Conservation (phyloP, 2,888 invertebrate species). For the Epinotia ramella region DNA sequence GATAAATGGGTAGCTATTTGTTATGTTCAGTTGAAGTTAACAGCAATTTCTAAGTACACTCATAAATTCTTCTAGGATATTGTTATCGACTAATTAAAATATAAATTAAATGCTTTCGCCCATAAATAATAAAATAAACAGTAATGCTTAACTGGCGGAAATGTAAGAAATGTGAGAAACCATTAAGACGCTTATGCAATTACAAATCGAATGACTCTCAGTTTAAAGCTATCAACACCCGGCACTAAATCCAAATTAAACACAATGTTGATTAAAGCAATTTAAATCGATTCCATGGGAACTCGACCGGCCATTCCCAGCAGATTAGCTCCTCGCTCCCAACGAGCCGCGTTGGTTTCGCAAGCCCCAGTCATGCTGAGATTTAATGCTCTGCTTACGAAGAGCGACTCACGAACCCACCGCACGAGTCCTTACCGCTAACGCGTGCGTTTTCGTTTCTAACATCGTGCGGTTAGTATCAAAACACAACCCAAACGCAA, state of each 20-base stretch:
- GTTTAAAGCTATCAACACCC: conserved; percentile 34
- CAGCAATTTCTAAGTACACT: conserved; percentile 9
- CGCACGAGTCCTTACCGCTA: conserved; percentile 35
- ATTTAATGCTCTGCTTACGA: conserved; percentile 70
- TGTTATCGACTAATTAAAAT: background rate
- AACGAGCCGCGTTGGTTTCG: conserved; percentile 60
- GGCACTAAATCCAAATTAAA: conserved; percentile 45
- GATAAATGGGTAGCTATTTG: conserved; percentile 3
- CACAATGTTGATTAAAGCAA: conserved; percentile 59
- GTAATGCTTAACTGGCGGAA: background rate
- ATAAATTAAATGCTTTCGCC: background rate
- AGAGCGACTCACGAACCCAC: conserved; percentile 62
- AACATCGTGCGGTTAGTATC: conserved; percentile 33
- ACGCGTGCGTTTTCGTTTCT: conserved; percentile 48
- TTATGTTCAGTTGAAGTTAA: conserved; percentile 16
- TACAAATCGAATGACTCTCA: conserved; percentile 29
- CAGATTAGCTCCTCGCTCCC: conserved; percentile 60
- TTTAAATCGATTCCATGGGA: conserved; percentile 72
- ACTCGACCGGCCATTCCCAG: conserved; percentile 62
- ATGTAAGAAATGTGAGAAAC: background rate
- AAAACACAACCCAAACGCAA: conserved; percentile 49
- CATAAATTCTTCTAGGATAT: conserved; percentile 1
- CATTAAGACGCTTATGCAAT: conserved; percentile 13
- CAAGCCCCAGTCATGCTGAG: conserved; percentile 66
- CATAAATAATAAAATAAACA: conserved; percentile 10